Evolutionary conservation across 2,888 invertebrate genomes (phyloP), one percentile per base, ranked within the genome.

Genomic region (Spilosoma lubricipeda): DNA sequence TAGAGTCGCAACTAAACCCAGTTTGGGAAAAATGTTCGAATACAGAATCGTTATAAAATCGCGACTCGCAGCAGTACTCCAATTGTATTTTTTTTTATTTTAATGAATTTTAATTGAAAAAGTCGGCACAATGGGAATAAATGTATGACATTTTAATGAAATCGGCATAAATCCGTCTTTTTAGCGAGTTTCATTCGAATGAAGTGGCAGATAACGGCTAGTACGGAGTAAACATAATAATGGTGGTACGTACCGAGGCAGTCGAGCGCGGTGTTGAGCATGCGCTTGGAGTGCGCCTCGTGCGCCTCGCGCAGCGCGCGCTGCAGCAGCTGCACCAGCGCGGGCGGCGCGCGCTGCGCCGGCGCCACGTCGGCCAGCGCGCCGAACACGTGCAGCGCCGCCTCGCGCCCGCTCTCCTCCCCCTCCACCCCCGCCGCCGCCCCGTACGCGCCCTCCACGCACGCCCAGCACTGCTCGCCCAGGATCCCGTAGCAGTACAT

Each of bases 401-500:
- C 95, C 86, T 94, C 95, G 73, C 93, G 93, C 77, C 89, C 70
- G 33, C 64, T 88, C 96, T 96, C 77, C 85, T 97, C 97, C 15
- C 94, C 94, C 71, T 98, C 94, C 71, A 97, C 96, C 45, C 97
- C 97, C 15, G 94, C 94, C 71, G 98, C 94, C 71, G 97, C 96
- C 45, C 1, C 63, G 70, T 97, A 91, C 82, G 97, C 96, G 11
- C 95, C 94, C 74, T 97, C 97, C 80, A 99, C 96, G 73, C 98
- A 96, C 77, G 97, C 95, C 83, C 98, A 94, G 87, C 98, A 97
- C 88, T 97, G 96, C 65, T 97, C 96, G 79, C 97, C 97, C n/a
- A 99, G 93, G 11, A 99, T 97, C 85, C 97, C 97, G 93, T 97
- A 98, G 91, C 98, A 98, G 91, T 99, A 98, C 96, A 98, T 97